Evolutionary conservation across 2,888 invertebrate genomes (phyloP), one percentile per base, ranked within the genome.

Genomic region (Carabus problematicus): DNA sequence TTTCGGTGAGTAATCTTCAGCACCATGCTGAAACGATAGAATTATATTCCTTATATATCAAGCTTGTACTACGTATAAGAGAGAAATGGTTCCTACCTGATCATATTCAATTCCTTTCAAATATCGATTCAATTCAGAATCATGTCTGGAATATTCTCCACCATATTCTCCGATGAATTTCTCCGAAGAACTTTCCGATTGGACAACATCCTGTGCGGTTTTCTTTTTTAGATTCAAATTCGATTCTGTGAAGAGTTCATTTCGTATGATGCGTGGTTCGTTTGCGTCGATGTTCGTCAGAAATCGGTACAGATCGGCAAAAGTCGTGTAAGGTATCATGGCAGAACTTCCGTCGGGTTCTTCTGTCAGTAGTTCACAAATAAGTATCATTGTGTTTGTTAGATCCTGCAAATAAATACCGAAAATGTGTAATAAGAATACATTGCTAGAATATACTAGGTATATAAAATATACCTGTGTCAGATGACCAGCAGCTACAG

Each of bases 341-440:
- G 92, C 89, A 0, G 91, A 89, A 0, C 93, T 93, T 0, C 94
- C 94, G 70, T 94, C 94, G 0, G 93, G 91, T 76, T 94, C 94
- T 72, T 91, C 89, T 0, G 93, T 93, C 62, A 94, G 82, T 0
- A 93, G 85, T 78, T 94, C 93, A 79, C 94, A 95, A 16, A 94
- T 84, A 72, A 91, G 84, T 54, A 89, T 88, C 92, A 94, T 92
- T 0, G 93, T 91, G 76, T 91, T 88, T 1, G 89, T 89, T 12
- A 93, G 83, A 75, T 87, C 89, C 89, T 93, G 80, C 0, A 80
- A 77, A 67, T 68, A 58, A 63, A 18, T 49, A 14, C 7, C 3
- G 12, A 12, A 6, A 4, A 29, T 56, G 12, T 7, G 3, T 7
- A 19, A 39, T 14, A 4, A 56, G 29, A 29, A 29, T 29, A 29